These are phyloP conservation scores for Eupithecia exiguata DNA, from an alignment of 2,888 invertebrate genomes.

Conservation along the genomic window DNA sequence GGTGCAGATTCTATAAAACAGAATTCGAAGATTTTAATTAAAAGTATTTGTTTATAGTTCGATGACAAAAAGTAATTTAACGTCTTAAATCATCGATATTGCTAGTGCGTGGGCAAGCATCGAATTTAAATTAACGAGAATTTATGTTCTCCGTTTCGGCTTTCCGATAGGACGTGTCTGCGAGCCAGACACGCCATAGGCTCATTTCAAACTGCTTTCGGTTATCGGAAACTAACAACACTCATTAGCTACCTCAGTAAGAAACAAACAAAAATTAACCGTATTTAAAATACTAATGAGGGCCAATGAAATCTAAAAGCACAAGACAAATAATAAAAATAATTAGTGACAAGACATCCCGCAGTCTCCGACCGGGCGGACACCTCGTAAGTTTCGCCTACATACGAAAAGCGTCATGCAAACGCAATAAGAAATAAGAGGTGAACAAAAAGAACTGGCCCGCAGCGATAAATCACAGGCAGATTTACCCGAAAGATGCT, in stretches of 20 bases:
- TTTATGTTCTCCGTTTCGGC: conserved; percentile 69
- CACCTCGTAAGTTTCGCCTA: conserved; percentile 62
- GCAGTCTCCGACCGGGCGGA: conserved; percentile 47
- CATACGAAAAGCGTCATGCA: conserved; percentile 61
- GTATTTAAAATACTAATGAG: neutral
- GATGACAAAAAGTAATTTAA: conserved; percentile 53
- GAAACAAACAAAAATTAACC: neutral
- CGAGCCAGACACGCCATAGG: conserved; percentile 50
- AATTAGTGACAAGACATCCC: conserved; percentile 66
- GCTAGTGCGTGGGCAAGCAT: conserved; percentile 68
- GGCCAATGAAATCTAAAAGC: conserved; percentile 9
- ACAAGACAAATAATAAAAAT: conserved; percentile 51
- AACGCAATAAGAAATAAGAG: conserved; percentile 65
- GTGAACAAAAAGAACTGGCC: conserved; percentile 61
- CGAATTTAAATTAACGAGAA: conserved; percentile 77
- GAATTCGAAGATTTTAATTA: conserved; percentile 43
- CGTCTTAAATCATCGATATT: conserved; percentile 67
- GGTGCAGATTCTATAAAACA: conserved; percentile 49
- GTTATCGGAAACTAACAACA: conserved; percentile 46
- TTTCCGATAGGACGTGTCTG: conserved; percentile 58
- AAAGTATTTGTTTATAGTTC: conserved; percentile 42
- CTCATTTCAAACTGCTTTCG: conserved; percentile 73
- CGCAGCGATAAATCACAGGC: conserved; percentile 62
- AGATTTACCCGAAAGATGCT: conserved; percentile 67
- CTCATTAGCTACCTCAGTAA: neutral